Evolutionary conservation across 37 sponge, comb jelly and placozoan species (phyloP), one percentile per base, ranked within the genome.

Genomic region (Diacarnus erythraeanus): DNA sequence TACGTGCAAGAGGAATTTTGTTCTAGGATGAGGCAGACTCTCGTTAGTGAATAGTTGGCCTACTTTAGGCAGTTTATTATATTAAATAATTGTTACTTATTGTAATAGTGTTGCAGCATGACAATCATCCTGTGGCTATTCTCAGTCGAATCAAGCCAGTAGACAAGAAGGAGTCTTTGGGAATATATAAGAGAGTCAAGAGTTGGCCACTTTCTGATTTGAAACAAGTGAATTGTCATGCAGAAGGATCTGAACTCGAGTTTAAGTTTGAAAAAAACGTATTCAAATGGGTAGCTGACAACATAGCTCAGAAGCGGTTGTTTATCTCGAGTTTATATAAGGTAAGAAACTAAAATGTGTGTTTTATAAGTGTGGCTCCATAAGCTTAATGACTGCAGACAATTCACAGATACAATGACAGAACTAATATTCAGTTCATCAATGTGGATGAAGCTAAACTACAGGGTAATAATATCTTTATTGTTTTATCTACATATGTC

Each of bases 221-320:
- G 57, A 40, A 51, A 20, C 59, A 74, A 35, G 84, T 94, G 12
- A 91, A 94, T 74, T 91, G 94, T 18, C 90, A 80, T 29, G 64
- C 42, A 1, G 83, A 83, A 22, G 84, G 87, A 30, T 59, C 79
- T 5, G 88, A 82, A 35, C 82, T 88, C 71, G 88, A 88, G 39
- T 86, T 94, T 21, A 89, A 87, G 39, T 85, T 94, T 59, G 93
- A 94, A 17, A 88, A 85, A 58, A 59, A 44, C 4, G 54, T 72
- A n/a, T 94, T 72, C 71, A 92, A 88, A 42, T 94, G 95, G 95
- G 63, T 71, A 31, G 93, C 92, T 1, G 67, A 61, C 69, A 85
- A 56, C 73, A 80, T 88, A 6, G 74, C 42, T 21, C 93, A 94
- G 73, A 94, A 94, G 83, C 88, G 85, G 15, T 38, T 80, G 0